Evolutionary conservation across 2,888 invertebrate genomes (phyloP).

Genomic region (Papilio demoleus): DNA sequence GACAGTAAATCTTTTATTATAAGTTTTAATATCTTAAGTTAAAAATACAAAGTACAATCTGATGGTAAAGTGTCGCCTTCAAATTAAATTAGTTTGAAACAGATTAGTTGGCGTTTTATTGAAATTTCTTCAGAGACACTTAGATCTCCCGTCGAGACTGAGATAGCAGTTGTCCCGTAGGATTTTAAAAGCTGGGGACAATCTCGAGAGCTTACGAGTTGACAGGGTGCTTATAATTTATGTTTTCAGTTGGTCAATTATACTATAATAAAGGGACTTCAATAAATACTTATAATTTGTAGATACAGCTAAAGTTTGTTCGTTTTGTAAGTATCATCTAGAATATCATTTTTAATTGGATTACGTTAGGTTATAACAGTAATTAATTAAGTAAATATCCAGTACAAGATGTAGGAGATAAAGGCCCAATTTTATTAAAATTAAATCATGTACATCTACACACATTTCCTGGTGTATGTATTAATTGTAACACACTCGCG

Average conservation of each 20-base stretch:
- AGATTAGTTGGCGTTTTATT: conserved; percentile 35
- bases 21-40: neutral
- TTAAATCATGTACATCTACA: too few relatives aligned
- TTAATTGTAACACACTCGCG: conserved; percentile 6
- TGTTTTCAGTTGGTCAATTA: conserved; percentile 11
- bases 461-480: neutral
- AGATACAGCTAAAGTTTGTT: too few relatives aligned
- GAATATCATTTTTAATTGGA: too few relatives aligned
- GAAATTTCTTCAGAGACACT: conserved; percentile 35
- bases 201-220: conserved; percentile 31
- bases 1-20: neutral
- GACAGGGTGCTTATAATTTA: conserved; percentile 19
- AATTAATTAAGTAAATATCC: too few relatives aligned
- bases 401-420: too few relatives aligned
- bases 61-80: conserved; percentile 26
- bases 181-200: conserved; percentile 34
- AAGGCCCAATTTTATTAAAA: too few relatives aligned
- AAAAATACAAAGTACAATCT: conserved; percentile 17
- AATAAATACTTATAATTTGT: too few relatives aligned
- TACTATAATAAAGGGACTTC: neutral
- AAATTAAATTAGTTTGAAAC: conserved; percentile 38
- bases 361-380: too few relatives aligned
- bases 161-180: conserved; percentile 37
- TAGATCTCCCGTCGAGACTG: conserved; percentile 27
- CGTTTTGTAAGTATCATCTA: too few relatives aligned